These are phyloP conservation scores for Alectoris magna DNA, from an alignment of 2,797 vertebrate species.

Conservation along the genomic window DNA sequence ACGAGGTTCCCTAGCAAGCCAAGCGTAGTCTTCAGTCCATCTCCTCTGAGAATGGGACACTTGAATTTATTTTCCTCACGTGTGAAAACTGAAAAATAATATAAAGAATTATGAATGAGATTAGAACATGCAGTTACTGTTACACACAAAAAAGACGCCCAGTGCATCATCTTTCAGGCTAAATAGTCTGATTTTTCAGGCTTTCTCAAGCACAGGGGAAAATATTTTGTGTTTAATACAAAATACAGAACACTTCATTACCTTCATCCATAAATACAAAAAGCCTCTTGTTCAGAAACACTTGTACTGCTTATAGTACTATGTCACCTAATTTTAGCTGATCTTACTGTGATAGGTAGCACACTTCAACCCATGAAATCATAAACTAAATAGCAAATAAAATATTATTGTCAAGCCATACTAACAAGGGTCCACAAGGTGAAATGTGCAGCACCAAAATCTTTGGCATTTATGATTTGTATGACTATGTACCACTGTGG, in stretches of 20 bases:
- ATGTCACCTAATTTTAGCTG: background rate
- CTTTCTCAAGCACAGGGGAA: background rate
- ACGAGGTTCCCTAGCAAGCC: background rate
- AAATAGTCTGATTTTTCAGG: background rate
- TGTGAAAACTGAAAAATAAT: background rate
- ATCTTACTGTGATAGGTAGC: background rate
- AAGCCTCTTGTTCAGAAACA: background rate
- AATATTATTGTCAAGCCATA: background rate
- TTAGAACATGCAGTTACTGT: background rate
- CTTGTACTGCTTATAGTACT: background rate
- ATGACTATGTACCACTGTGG: background rate
- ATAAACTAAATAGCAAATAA: background rate
- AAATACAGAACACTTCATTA: background rate
- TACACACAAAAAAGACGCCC: background rate
- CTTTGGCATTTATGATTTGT: conserved; percentile 52
- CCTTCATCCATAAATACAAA: background rate
- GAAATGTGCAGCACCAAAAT: background rate
- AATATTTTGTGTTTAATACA: background rate
- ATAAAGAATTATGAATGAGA: background rate
- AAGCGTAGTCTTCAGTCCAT: background rate
- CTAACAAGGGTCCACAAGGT: background rate
- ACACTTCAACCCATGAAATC: background rate
- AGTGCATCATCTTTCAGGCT: background rate
- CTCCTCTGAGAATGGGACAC: background rate
- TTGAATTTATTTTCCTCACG: background rate